phyloP scores from a whole-genome alignment of 2,113 vertebrate genomes.

The Sarotherodon lohbergeri region DNA sequence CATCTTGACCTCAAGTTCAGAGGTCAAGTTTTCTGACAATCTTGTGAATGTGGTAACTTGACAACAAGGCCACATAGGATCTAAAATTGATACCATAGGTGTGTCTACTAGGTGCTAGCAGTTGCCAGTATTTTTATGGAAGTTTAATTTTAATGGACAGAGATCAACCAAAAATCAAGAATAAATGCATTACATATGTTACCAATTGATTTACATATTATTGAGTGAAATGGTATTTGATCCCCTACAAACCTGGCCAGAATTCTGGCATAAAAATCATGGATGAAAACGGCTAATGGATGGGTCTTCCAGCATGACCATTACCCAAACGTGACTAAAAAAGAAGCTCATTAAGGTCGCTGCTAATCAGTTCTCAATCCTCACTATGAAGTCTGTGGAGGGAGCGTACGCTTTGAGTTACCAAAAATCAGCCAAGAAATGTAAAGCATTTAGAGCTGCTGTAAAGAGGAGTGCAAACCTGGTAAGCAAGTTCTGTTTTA shows the following conservation, averaged over 20 bases:
- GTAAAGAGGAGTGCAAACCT: background rate
- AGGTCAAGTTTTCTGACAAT: background rate
- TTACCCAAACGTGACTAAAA: background rate
- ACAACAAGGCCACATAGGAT: background rate
- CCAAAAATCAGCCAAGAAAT: background rate
- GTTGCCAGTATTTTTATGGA: background rate
- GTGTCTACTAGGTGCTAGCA: background rate
- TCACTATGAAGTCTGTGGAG: background rate
- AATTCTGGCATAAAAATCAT: background rate
- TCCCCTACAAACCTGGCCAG: background rate
- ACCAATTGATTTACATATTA: background rate
- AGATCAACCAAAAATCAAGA: background rate
- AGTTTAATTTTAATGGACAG: background rate
- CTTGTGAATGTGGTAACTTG: background rate
- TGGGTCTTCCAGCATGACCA: background rate
- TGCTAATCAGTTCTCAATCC: background rate
- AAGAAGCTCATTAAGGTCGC: background rate
- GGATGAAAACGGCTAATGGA: accelerated
- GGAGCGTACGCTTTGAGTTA: background rate
- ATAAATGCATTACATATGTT: background rate
- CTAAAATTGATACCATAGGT: background rate
- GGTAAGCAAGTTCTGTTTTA: background rate
- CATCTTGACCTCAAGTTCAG: background rate
- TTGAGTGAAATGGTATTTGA: background rate
- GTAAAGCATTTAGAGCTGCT: background rate